Conservation (phyloP, 23 tunicate species). For the Oikopleura vanhoeffeni region DNA sequence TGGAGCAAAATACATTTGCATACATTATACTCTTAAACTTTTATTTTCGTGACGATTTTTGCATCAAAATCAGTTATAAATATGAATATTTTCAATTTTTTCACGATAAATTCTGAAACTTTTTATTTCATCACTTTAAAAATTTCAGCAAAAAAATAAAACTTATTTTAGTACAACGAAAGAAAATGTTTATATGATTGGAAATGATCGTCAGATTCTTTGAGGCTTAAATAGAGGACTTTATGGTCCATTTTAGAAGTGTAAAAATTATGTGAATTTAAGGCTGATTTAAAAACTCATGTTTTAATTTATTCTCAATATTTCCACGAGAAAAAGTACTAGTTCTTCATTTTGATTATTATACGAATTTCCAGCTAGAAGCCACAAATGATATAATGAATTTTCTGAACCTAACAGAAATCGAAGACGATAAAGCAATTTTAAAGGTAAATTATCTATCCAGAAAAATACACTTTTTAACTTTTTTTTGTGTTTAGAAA, state of each 20-base stretch:
- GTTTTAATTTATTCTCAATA: not conserved
- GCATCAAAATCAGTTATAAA: too few species aligned
- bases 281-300: too few species aligned
- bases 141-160: too few species aligned
- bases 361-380: not conserved
- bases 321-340: not conserved
- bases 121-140: too few species aligned
- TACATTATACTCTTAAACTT: too few species aligned
- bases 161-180: not conserved
- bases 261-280: not conserved
- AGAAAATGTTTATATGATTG: not conserved
- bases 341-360: not conserved
- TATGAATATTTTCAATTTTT: too few species aligned
- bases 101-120: too few species aligned
- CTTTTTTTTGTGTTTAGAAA: not conserved
- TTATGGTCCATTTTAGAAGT: slow-evolving; percentile 4
- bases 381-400: not conserved
- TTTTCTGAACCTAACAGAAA: not conserved
- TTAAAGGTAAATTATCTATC: not conserved
- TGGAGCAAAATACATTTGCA: too few species aligned
- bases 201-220: not conserved
- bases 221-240: not conserved
- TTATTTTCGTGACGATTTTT: too few species aligned
- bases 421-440: not conserved
- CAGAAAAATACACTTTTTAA: not conserved